Evolutionary conservation across 2,113 vertebrate species (phyloP), one percentile per base, ranked within the genome.

Genomic region (Corapipo altera): DNA sequence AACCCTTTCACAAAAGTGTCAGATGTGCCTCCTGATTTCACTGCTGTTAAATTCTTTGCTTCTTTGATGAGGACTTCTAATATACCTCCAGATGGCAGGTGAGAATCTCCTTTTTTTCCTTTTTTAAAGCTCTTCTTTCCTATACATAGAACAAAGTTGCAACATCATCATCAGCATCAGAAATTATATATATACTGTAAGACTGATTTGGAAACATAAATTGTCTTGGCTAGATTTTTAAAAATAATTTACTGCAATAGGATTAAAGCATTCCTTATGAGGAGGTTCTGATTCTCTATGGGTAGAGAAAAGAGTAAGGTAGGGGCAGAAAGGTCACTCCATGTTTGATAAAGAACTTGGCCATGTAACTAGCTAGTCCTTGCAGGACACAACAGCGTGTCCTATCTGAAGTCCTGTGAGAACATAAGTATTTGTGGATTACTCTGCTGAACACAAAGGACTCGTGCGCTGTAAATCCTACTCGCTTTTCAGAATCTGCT

Each of bases 1-100:
- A 61, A 97, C 99, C 99, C 99, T 98, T 99, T 99, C 35, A 99
- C 99, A 24, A 99, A 99, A 35, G 98, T 98, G 94, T 99, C 99
- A 17, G 99, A 99, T 23, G 98, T 99, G 72, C 99, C 99, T 98
- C 99, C 98, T 54, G 99, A 99, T 97, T 99, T 99, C 85, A 99
- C 99, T 1, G 99, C 99, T 11, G 99, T 99, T 79, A 99, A 97
- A 96, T 99, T 99, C 97, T 99, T 99, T 86, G 99, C 99, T 97
- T 99, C 99, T 97, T 99, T 99, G 90, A 99, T 98, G 62, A 99
- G 96, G 57, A 99, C 98, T 97, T 99, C 99, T 70, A 99, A 98
- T 98, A 99, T 98, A 89, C 99, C 99, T 94, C 99, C 99, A 97
- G 98, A 98, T 71, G 97, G 98, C 44, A 98, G 39, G 27, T 97